Evolutionary conservation across 1,140 invertebrate genomes (phyloP), one percentile per base, ranked within the genome.

Genomic region (Manduca sexta): DNA sequence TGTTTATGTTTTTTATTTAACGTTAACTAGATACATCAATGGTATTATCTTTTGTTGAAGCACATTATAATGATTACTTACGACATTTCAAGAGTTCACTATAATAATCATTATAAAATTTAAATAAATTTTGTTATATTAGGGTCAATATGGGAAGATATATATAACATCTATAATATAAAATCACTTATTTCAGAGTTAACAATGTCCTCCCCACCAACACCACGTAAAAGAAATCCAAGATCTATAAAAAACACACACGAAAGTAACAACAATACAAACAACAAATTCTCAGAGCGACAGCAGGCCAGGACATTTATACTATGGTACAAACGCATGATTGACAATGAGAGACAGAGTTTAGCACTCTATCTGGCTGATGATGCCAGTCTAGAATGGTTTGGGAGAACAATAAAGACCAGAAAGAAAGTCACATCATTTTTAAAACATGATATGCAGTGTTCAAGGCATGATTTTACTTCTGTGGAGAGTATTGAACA

Each of bases 371-470:
- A 88, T 66, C 56, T 90, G 45, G 75, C 88, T 14, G 87, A 89
- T 55, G 79, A 88, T 61, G 80, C 84, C 3, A 73, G 81, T 10
- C 62, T 90, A 2, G 86, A 90, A 62, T 90, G 88, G 87, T 90
- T 90, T 70, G 88, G 88, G 0, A 69, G 85, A 40, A 89, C 87
- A 21, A 75, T 90, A 2, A 88, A 81, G 69, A 84, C 76, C 0
- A 82, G 84, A 49, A 87, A 87, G 58, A 87, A 88, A 58, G 69
- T 84, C 4, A 59, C 68, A 10, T 61, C 69, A 34, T 87, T 84
- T 38, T 18, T 86, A 1, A 76, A 81, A 51, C 63, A 78, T 74
- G 79, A 84, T 38, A 84, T 86, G 67, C 73, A 84, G 44, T 77
- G 68, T 49, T 75, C 82, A 6, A 76, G 62, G 49, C 86, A 87